Percentiles rank a stretch among this genome's conserved stretches.
These are phyloP conservation scores for Pristionchus pacificus DNA, from an alignment of 1,140 invertebrate species.

Conservation along the genomic window DNA sequence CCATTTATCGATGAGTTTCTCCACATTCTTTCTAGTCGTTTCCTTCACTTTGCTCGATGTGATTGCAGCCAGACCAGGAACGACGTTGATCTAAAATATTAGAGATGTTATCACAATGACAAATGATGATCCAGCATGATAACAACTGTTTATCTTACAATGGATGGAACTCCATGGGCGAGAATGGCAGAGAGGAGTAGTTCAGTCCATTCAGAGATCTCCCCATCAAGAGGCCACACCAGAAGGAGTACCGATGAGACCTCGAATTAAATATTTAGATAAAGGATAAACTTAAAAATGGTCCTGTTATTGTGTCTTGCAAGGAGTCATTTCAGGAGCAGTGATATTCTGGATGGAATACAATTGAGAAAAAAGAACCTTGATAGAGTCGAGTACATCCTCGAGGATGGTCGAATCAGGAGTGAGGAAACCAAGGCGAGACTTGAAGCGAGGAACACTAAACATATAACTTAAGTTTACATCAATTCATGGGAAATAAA, in stretches of 20 bases:
- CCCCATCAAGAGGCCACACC: slow-evolving; percentile 22
- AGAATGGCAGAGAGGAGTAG: slow-evolving; percentile 19
- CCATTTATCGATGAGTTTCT: slow-evolving; percentile 21
- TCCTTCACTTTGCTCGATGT: slow-evolving; percentile 21
- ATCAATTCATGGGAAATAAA: background rate
- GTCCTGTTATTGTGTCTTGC: background rate
- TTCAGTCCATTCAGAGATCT: slow-evolving; percentile 22
- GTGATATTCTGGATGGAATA: background rate
- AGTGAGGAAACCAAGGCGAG: slow-evolving; percentile 18
- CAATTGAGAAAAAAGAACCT: background rate
- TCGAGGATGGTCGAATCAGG: slow-evolving; percentile 12
- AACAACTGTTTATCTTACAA: no score
- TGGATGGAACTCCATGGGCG: slow-evolving; percentile 8
- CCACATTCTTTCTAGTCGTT: slow-evolving; percentile 23
- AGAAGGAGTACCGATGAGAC: slow-evolving; percentile 19
- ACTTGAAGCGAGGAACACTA: slow-evolving; percentile 27
- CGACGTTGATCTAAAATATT: slow-evolving; percentile 17
- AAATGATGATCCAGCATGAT: no score
- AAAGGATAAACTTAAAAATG: background rate
- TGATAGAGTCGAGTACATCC: slow-evolving; percentile 22
- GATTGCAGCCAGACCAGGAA: slow-evolving; percentile 30
- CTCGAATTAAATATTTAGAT: background rate
- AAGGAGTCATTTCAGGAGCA: background rate
- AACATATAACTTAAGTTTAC: background rate
- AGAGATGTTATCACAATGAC: no score